Percentiles rank a stretch among this genome's conserved stretches.
Evolutionary conservation across 2,888 invertebrate genomes (phyloP).

Genomic region (Stenurella melanura): DNA sequence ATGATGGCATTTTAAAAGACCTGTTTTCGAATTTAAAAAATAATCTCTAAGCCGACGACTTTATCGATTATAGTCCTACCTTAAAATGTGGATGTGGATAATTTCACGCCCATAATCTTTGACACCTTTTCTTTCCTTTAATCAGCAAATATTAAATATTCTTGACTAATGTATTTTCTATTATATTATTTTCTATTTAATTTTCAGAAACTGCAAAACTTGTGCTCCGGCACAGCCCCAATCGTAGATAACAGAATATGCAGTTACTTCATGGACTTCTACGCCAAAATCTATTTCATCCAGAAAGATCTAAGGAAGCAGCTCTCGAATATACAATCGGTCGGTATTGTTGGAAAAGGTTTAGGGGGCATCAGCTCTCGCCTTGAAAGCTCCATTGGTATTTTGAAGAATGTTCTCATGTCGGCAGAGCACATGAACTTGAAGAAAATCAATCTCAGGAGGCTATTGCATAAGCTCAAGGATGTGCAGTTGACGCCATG

Average conservation of each 20-base stretch:
- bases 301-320: slow-evolving; percentile 46
- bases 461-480: slow-evolving; percentile 52
- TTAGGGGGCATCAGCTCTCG: slow-evolving; percentile 45
- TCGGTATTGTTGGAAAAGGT: slow-evolving; percentile 34
- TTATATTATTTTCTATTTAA: no score
- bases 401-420: slow-evolving; percentile 50
- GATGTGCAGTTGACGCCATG: slow-evolving; percentile 54
- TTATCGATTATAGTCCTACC: no score
- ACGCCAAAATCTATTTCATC: slow-evolving; percentile 47
- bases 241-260: slow-evolving; percentile 48
- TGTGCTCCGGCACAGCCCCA: slow-evolving; percentile 37
- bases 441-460: slow-evolving; percentile 57
- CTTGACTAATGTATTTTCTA: no score
- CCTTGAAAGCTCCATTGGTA: slow-evolving; percentile 47
- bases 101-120: no score
- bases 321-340: slow-evolving; percentile 29
- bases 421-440: slow-evolving; percentile 43
- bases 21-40: no score
- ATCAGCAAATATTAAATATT: no score
- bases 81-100: no score
- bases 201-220: slow-evolving; percentile 48
- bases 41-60: no score
- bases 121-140: no score
- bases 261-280: slow-evolving; percentile 48
- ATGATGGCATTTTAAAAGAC: no score